phyloP scores from a whole-genome alignment of 2,888 invertebrate species.

The Nomada lathburiana region DNA sequence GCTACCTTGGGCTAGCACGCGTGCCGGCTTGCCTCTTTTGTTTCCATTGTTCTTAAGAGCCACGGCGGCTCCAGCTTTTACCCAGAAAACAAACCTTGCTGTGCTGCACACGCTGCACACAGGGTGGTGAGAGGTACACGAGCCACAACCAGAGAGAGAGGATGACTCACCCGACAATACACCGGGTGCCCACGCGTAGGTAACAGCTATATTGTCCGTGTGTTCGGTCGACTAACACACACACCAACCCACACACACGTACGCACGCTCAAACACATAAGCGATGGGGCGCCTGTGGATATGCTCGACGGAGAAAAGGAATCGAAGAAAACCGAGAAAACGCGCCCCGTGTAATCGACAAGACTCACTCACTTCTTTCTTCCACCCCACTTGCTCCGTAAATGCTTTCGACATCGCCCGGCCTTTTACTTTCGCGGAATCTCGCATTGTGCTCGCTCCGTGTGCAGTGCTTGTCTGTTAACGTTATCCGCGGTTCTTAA shows the following conservation, averaged over 20 bases:
- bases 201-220: constrained; percentile 48
- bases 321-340: constrained; percentile 35
- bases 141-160: constrained; percentile 46
- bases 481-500: too few relatives aligned
- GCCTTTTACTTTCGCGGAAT: neutral
- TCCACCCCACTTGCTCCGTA: neutral
- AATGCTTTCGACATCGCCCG: neutral
- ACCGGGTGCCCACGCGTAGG: constrained; percentile 61
- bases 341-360: constrained; percentile 8
- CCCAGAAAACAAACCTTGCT: constrained; percentile 74
- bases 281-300: constrained; percentile 10
- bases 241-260: neutral
- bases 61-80: constrained; percentile 68
- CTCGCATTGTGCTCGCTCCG: neutral
- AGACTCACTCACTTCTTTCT: neutral
- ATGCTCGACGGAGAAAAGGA: constrained; percentile 10
- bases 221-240: constrained; percentile 12
- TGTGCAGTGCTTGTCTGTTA: too few relatives aligned
- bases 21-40: constrained; percentile 76
- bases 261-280: neutral
- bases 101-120: constrained; percentile 57
- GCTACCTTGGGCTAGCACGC: constrained; percentile 73
- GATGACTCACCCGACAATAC: constrained; percentile 78
- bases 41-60: constrained; percentile 78
- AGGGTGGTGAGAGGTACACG: constrained; percentile 62